Evolutionary conservation across 1,140 invertebrate genomes (phyloP), one percentile per base, ranked within the genome.

Genomic region (Meteorus sp.): DNA sequence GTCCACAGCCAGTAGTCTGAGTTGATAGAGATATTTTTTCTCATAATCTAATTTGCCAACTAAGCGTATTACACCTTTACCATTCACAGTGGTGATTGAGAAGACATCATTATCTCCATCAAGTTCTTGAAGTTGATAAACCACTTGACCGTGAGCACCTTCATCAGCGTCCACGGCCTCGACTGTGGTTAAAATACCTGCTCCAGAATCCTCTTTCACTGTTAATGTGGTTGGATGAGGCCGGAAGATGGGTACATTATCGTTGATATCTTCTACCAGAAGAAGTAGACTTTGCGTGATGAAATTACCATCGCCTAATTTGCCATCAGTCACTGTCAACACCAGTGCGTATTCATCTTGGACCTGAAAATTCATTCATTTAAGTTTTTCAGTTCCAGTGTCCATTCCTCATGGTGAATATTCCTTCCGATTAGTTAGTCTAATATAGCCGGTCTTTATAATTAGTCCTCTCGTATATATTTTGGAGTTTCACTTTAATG

Each of bases 201-300:
- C 86, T 1, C 82, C 76, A 31, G 88, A 85, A 74, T 95, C 87
- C 81, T 96, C 93, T 44, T 83, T 85, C 2, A 95, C 82, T 48
- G 85, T 87, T 47, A 96, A 81, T 25, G 91, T 89, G 3, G 90
- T 86, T 59, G 90, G 89, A 78, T 94, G 93, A 9, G 91, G 88
- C 67, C 89, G 86, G 75, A 95, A 96, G 45, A 93, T 84, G 2
- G 94, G 93, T 59, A 87, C 86, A 81, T 94, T 94, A 79, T 96
- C 94, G 68, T 96, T 96, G 7, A 93, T 88, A 75, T 97, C 94
- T 79, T 95, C 93, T 0, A 96, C 92, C 44, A 95, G 81, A 11
- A 95, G 77, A 52, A 95, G 78, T 51, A 96, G 84, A 69, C 92
- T 93, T 80, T 95, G 93, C 3, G 91, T 94, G 56, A 97, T 90